Percentiles rank a stretch among this genome's conserved stretches.
These are phyloP conservation scores for Sphinx pinastri DNA, from an alignment of 2,888 invertebrate species.

Conservation along the genomic window DNA sequence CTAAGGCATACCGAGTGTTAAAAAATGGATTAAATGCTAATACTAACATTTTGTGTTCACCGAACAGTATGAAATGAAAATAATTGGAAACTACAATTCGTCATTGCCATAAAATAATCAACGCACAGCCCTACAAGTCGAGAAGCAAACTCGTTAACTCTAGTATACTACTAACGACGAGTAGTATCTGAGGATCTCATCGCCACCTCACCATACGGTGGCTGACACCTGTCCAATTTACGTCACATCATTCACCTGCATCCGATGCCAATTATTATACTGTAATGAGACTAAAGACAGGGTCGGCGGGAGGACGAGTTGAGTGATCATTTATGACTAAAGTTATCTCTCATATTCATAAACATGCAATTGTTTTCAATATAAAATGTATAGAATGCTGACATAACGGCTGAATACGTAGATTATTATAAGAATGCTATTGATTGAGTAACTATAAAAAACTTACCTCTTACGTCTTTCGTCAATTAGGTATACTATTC, in stretches of 20 bases:
- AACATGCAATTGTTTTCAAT: not conserved
- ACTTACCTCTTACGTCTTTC: too few species aligned
- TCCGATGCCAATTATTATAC: conserved; percentile 52
- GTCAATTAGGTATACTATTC: too few species aligned
- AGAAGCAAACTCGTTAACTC: conserved; percentile 66
- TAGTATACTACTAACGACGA: conserved; percentile 62
- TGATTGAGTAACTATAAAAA: too few species aligned
- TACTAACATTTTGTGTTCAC: too few species aligned
- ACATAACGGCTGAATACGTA: too few species aligned
- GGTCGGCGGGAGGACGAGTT: not conserved
- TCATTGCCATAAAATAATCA: not conserved
- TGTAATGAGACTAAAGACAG: conserved; percentile 22
- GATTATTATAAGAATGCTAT: too few species aligned
- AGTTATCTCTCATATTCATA: not conserved
- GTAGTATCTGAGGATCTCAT: conserved; percentile 50
- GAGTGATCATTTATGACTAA: not conserved
- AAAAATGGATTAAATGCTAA: too few species aligned
- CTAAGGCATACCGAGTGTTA: too few species aligned
- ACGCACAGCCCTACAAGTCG: conserved; percentile 51
- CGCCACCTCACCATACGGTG: conserved; percentile 36
- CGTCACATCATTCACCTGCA: conserved; percentile 61
- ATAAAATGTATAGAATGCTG: too few species aligned
- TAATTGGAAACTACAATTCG: not conserved
- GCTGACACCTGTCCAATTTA: conserved; percentile 75
- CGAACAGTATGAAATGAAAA: not conserved